These are phyloP conservation scores for Pygmarrhopalites habei DNA, from an alignment of 1,140 invertebrate species.

Conservation along the genomic window DNA sequence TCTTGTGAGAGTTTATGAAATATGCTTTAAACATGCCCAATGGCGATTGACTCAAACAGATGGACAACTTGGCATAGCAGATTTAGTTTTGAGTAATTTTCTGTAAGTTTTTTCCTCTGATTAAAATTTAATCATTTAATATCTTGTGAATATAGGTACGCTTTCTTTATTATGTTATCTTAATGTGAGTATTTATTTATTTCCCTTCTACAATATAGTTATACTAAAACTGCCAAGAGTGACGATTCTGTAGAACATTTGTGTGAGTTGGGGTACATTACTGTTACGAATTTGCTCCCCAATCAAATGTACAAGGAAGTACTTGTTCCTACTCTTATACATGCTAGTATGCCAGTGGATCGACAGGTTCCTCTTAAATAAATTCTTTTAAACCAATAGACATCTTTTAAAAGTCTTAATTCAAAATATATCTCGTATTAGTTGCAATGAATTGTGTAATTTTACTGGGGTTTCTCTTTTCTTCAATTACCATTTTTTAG, in stretches of 20 bases:
- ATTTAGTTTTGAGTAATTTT: slow-evolving; percentile 92
- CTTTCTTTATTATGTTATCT: slow-evolving; percentile 1
- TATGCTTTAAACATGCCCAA: slow-evolving; percentile 97
- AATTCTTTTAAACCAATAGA: too few relatives aligned
- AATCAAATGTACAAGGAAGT: slow-evolving; percentile 93
- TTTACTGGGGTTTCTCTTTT: too few relatives aligned
- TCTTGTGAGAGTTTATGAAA: slow-evolving; percentile 84
- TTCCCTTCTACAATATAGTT: too few relatives aligned
- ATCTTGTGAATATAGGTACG: slow-evolving; percentile 2
- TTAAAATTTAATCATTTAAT: background rate
- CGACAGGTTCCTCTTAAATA: slow-evolving; percentile 50
- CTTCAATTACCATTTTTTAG: slow-evolving; percentile 45
- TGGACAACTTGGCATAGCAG: slow-evolving; percentile 93
- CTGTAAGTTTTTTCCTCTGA: slow-evolving; percentile 53
- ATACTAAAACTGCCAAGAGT: slow-evolving; percentile 92
- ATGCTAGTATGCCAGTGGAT: slow-evolving; percentile 82
- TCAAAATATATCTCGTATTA: too few relatives aligned
- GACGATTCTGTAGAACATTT: slow-evolving; percentile 96
- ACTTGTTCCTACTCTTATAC: slow-evolving; percentile 74
- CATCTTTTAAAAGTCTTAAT: too few relatives aligned
- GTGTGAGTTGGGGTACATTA: slow-evolving; percentile 91
- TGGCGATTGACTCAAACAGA: slow-evolving; percentile 96
- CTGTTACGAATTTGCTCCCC: slow-evolving; percentile 88
- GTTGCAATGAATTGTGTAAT: too few relatives aligned
- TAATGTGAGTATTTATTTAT: too few relatives aligned